Base-by-base conservation (phyloP, 1,140 invertebrate species). In the Limonius californicus region DNA sequence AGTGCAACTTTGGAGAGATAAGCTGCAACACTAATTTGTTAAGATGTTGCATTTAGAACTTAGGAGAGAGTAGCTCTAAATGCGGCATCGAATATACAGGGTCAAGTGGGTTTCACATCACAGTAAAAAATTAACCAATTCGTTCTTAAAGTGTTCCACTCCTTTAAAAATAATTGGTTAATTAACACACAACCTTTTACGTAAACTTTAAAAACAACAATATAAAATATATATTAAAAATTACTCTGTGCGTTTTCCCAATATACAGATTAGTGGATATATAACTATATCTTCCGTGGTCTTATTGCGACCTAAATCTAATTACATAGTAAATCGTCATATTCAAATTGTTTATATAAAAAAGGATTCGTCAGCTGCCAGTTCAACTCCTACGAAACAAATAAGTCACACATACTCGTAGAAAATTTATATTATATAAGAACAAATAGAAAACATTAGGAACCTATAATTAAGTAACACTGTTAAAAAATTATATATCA, bases 221-320 rank as follows among this genome's bases (percentile, higher is more conserved):
- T 71, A 70, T 68, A 73, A 69, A 73, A 73, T 70, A 72, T 71
- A 65, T 61, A 43, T 59, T 65, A 60, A 54, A 68, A 61, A 59
- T 63, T 57, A 55, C 57, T 59, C 58, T 63, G 68, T 70, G 66
- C 67, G 66, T 67, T 65, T 67, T 62, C 70, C 70, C 71, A 73
- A 73, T 73, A 71, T 73, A 73, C 70, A 73, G 64, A 71, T 69
- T 71, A 66, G 47, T 56, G 54, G 16, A 35, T 27, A 32, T 66
- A 65, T 61, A 65, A 62, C 56, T 61, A 54, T 62, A 56, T 59
- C 58, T 50, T 64, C 61, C 55, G 47, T 39, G 62, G 15, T 23
- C 23, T 68, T 70, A 60, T 69, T 67, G 67, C 69, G 64, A 56
- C 64, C 63, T 50, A 63, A 23, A 42, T 65, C 53, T 62, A 43